Base-by-base conservation (phyloP, 2,113 vertebrate genomes). In the Ceuthmochares aereus region DNA sequence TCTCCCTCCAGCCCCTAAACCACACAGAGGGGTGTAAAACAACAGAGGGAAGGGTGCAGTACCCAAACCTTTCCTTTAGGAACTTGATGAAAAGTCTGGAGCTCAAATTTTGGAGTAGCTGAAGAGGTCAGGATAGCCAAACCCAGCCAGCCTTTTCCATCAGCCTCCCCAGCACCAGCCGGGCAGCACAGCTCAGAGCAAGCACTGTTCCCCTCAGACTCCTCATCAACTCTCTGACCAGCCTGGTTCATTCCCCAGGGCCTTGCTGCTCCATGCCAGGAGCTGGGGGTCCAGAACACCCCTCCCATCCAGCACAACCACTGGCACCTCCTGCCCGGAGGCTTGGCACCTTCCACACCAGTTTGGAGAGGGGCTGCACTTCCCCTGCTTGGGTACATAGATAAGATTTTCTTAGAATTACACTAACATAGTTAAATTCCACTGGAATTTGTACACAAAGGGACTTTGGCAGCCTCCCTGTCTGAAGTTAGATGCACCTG, bases 181-280 rank as follows among this genome's bases (percentile, higher is more conserved):
- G 12, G 12, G 36, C 30, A 32, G 47, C 60, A 7, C 0, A 1
- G n/a, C 37, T 29, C 43, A 4, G 29, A 3, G 29, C 37, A 14
- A 26, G 9, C 5, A 1, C 58, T 1, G 14, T n/a, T 9, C 55
- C 27, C 7, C 30, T 14, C 60, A 0, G 1, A 59, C 16, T 13
- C 12, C 58, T 25, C 2, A 0, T 12, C 51, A 64, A 3, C 7
- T 18, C 32, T 17, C 15, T 2, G 2, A 52, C 6, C 0, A 0
- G 8, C 10, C 3, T 4, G 4, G 54, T 8, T 43, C 14, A 7
- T 18, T 36, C 26, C 52, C 29, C 16, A 14, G 76, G 23, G 52
- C 52, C 43, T 22, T 10, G 22, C 9, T 1, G 5, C 14, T 15
- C 62, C 1, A 1, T 1, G 0, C 14, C 1, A 0, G 26, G 20